Base-by-base conservation (phyloP, 2,888 invertebrate species). In the Scotopteryx bipunctaria region DNA sequence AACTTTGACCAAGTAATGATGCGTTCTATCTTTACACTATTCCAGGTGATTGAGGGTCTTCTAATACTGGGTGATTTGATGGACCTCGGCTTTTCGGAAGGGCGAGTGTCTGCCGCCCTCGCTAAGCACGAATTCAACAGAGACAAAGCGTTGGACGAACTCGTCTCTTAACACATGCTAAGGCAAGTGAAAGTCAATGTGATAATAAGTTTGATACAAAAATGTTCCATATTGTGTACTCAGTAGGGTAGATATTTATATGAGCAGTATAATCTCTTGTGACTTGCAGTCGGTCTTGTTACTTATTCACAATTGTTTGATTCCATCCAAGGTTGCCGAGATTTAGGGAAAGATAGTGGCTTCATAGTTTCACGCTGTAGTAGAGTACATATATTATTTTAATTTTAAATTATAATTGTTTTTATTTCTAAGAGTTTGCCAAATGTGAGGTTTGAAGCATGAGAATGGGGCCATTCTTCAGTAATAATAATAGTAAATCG, bases 61-160 rank as follows among this genome's bases (percentile, higher is more conserved):
- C 91, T 97, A 66, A 93, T 94, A 57, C 89, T 96, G 68, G 92
- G 94, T 14, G 95, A 96, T 73, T 90, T 97, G 46, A 92, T 95
- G 83, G 96, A 95, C 78, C 92, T 97, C 46, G 97, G 97, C 21
- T 97, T 97, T 81, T 91, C 94, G 0, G 96, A 97, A 84, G 92
- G 92, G 47, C 91, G 92, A 69, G 95, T 95, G 38, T 94, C 94
- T 0, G 92, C 92, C 51, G 96, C 96, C 13, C 91, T 97, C 42
- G 82, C 94, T 23, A 93, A 94, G 71, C 94, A 94, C 74, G 92
- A 95, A 81, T 95, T 96, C 77, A 95, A 97, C 83, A 92, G 94
- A 73, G 97, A 97, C 77, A 95, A 94, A 85, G 97, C 97, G 33
- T 90, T 97, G 70, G 97, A 97, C 78, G 93, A 94, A 76, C 91